phyloP scores from a whole-genome alignment of 2,113 vertebrate genomes.

The Triplophysa tibetana region DNA sequence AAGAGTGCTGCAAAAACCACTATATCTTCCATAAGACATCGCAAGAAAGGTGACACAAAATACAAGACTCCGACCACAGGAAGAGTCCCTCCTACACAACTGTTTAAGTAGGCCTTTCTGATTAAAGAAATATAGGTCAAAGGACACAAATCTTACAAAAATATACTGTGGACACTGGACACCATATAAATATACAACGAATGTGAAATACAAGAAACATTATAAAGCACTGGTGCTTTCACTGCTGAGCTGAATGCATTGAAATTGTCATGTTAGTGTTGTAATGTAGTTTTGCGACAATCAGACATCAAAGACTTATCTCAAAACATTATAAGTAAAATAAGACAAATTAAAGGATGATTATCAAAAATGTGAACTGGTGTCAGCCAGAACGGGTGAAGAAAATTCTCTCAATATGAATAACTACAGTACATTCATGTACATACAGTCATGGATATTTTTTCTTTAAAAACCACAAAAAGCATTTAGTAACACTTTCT shows the following conservation, averaged over 20 bases:
- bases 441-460: too few species aligned
- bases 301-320: not conserved
- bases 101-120: slow-evolving; percentile 7
- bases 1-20: not conserved
- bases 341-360: not conserved
- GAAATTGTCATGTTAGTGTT: not conserved
- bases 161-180: slow-evolving; percentile 18
- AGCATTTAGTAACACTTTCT: too few species aligned
- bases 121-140: not conserved
- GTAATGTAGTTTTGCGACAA: not conserved
- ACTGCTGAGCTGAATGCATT: not conserved
- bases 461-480: too few species aligned
- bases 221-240: not conserved
- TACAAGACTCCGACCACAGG: slow-evolving; percentile 5
- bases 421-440: too few species aligned
- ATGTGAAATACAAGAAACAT: slow-evolving; percentile 4
- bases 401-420: too few species aligned
- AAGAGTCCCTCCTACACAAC: not conserved
- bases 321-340: not conserved
- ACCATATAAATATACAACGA: not conserved
- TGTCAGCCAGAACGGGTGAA: not conserved
- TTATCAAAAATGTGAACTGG: not conserved
- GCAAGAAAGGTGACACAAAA: not conserved
- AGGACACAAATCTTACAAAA: slow-evolving; percentile 14
- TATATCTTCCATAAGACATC: not conserved